Evolutionary conservation across 1,140 invertebrate species (phyloP), one percentile per base, ranked within the genome.

Genomic region (Helicoverpa zea): DNA sequence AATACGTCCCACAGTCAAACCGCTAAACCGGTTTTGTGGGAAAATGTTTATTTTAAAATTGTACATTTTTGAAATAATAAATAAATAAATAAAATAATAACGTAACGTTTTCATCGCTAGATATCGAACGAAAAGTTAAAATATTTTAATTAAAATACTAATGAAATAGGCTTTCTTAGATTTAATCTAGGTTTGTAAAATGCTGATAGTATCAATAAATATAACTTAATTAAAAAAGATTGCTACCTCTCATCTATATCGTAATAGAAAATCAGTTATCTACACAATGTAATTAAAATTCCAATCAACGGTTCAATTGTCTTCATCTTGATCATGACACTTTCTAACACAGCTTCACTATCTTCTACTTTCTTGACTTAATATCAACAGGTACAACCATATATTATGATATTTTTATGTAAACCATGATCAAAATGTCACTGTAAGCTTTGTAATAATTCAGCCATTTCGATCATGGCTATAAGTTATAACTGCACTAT

Each of bases 221-320:
- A 68, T 52, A 13, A 54, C 49, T 72, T 12, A 72, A 54, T 30
- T 54, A 72, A 54, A 54, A 23, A 72, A 51, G 52, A 72, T 72
- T 54, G 80, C 78, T 47, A 61, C 58, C 18, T 63, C 18, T 63
- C 12, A n/a, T 51, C 63, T 63, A 63, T 63, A 76, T 76, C 16
- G 58, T 11, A 29, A 63, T 51, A 76, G 73, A 76, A 63, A 76
- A 76, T 76, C 73, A 78, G 78, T 70, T 72, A 68, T 81, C 81
- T 81, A 76, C 83, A 79, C 76, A 51, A 64, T 78, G 80, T 63
- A 82, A 84, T 87, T 87, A 86, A 82, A 83, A 88, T 87, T 88
- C 82, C 78, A 81, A 73, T 83, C 79, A 83, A 84, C 81, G 77
- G 76, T 83, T 81, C 80, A 80, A 83, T 85, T 84, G 75, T 84